A percentile compares a stretch with the other conserved stretches of the same genome.
These are phyloP conservation scores for Stichodactyla helianthus DNA, from an alignment of 64 coral and sea anemone genomes.

Conservation along the genomic window DNA sequence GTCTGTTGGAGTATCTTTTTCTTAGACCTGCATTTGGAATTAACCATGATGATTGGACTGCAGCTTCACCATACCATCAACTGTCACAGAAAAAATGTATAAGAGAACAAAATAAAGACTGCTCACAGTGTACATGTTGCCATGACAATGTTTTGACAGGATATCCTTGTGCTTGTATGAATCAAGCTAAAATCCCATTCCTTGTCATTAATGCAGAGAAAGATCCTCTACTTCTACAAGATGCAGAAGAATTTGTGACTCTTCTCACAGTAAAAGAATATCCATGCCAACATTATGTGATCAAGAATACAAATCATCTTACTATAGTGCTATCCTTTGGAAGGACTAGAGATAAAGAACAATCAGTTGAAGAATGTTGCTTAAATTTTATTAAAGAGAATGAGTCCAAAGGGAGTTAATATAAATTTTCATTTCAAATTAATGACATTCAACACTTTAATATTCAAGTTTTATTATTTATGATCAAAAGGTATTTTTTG, in stretches of 20 bases:
- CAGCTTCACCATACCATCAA: conserved; percentile 39
- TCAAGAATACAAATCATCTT: conserved; percentile 7
- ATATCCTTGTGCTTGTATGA: neutral
- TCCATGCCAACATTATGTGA: neutral
- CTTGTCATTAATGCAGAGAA: conserved; percentile 5
- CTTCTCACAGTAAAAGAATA: neutral
- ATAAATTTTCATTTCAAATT: neutral
- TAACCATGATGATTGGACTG: conserved; percentile 1
- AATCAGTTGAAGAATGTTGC: conserved; percentile 8
- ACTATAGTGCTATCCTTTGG: conserved; percentile 4
- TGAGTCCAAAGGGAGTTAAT: neutral
- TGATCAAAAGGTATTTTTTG: too few species aligned
- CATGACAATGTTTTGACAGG: neutral
- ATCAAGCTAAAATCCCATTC: conserved; percentile 13
- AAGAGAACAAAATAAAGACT: neutral
- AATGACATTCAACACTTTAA: neutral
- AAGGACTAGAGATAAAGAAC: neutral
- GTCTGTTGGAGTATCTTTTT: conserved; percentile 33
- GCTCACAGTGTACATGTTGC: neutral
- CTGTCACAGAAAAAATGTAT: conserved; percentile 1
- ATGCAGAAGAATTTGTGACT: conserved; percentile 5
- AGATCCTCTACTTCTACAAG: neutral
- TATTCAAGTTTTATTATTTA: neutral
- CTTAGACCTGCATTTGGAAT: conserved; percentile 45
- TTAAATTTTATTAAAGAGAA: conserved; percentile 3